Conservation (phyloP, 1,140 invertebrate species). For the Apis laboriosa region DNA sequence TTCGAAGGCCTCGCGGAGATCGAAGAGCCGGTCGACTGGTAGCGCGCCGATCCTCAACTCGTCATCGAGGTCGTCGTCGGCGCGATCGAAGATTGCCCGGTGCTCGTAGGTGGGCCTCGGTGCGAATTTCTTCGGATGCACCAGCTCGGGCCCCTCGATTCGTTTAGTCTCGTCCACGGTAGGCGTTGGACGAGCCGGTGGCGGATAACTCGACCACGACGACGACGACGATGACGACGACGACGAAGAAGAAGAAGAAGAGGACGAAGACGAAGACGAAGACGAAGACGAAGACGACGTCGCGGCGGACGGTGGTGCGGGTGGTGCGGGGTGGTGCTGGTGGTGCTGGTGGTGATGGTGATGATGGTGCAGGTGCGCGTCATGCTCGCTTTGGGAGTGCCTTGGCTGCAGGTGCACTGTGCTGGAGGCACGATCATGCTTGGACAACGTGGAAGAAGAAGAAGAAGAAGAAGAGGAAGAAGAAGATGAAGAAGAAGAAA, state of each 20-base stretch:
- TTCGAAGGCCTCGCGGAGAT: constrained; percentile 77
- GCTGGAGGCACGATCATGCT: constrained; percentile 77
- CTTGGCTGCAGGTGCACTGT: constrained; percentile 72
- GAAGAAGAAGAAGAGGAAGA: constrained; percentile 66
- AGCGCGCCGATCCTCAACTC: constrained; percentile 72
- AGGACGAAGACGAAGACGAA: constrained; percentile 53
- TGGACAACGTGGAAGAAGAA: constrained; percentile 69
- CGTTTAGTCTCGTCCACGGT: constrained; percentile 73
- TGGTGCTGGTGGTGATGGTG: constrained; percentile 69
- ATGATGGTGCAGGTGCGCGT: constrained; percentile 72
- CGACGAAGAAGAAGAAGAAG: constrained; percentile 29
- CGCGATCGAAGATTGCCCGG: constrained; percentile 77
- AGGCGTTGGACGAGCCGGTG: constrained; percentile 72
- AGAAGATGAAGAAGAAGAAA: constrained; percentile 61
- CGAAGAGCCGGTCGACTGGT: constrained; percentile 78
- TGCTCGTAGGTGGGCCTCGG: constrained; percentile 79
- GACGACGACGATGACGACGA: constrained; percentile 57
- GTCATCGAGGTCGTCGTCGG: constrained; percentile 77
- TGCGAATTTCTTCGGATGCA: constrained; percentile 74
- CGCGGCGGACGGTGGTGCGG: constrained; percentile 63
- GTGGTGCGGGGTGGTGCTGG: constrained; percentile 73
- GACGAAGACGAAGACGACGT: constrained; percentile 48
- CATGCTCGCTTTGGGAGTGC: constrained; percentile 75
- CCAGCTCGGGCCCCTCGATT: constrained; percentile 67
- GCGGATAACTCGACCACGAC: constrained; percentile 57